phyloP scores from a whole-genome alignment of 37 sponge, comb jelly and placozoan genomes.

The Ianthella basta region DNA sequence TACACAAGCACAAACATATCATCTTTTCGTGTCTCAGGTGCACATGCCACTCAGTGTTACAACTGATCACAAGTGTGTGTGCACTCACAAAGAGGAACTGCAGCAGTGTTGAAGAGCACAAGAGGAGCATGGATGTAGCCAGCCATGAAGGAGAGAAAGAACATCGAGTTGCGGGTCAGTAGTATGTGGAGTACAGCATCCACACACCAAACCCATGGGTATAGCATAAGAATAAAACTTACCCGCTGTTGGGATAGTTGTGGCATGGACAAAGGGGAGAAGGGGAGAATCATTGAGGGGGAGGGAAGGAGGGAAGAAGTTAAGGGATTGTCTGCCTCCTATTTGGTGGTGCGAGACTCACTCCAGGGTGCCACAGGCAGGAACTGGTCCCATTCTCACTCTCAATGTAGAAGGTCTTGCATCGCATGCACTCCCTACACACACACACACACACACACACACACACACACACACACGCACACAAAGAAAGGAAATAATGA shows the following conservation, averaged over 20 bases:
- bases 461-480: background rate
- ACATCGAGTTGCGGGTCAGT: background rate
- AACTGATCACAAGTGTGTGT: no score
- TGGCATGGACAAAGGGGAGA: no score
- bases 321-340: no score
- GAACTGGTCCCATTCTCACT: conserved; percentile 29
- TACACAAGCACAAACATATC: no score
- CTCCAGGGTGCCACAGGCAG: conserved; percentile 69
- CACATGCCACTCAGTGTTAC: no score
- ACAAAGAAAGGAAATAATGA: background rate
- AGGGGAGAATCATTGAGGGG: background rate
- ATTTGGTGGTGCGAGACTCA: conserved; percentile 16
- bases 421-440: conserved; percentile 57
- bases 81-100: conserved; percentile 25
- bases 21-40: no score
- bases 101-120: background rate
- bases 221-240: background rate
- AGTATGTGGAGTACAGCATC: background rate
- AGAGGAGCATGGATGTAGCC: background rate
- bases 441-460: background rate
- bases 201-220: background rate
- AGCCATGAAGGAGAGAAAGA: background rate
- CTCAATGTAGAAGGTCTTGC: conserved; percentile 62
- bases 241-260: background rate
- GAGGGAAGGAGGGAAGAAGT: background rate